Evolutionary conservation across 2,113 vertebrate species (phyloP).

Genomic region (Copsychus sechellarum): DNA sequence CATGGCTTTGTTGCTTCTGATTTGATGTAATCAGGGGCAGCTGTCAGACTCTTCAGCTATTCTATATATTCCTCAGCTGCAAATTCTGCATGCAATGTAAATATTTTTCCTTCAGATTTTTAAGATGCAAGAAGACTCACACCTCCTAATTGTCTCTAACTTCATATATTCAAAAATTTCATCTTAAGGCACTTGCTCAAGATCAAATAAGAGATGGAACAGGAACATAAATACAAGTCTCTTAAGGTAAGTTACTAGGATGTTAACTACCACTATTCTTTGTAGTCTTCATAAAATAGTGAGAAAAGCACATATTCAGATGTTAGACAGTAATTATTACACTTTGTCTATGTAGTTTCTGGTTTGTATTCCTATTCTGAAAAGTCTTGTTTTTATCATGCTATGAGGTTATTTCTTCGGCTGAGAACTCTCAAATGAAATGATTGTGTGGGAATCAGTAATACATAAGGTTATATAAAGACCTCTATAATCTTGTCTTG

Average conservation of each 20-base stretch:
- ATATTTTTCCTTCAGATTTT: neutral
- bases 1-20: neutral
- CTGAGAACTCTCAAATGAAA: neutral
- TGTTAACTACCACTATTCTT: neutral
- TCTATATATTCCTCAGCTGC: neutral
- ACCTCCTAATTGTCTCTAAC: neutral
- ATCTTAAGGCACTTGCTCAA: neutral
- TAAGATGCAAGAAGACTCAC: neutral
- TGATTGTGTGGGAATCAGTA: neutral
- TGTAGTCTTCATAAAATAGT: neutral
- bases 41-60: neutral
- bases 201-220: neutral
- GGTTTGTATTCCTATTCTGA: neutral
- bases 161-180: neutral
- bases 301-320: neutral
- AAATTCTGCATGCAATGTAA: neutral
- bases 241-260: neutral
- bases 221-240: neutral
- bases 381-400: neutral
- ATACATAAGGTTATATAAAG: neutral
- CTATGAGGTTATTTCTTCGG: neutral
- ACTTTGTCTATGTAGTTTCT: neutral
- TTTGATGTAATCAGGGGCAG: neutral
- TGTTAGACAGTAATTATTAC: neutral
- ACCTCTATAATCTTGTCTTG: neutral